Conservation (phyloP, 1,140 invertebrate species). For the Drosophila leontia region DNA sequence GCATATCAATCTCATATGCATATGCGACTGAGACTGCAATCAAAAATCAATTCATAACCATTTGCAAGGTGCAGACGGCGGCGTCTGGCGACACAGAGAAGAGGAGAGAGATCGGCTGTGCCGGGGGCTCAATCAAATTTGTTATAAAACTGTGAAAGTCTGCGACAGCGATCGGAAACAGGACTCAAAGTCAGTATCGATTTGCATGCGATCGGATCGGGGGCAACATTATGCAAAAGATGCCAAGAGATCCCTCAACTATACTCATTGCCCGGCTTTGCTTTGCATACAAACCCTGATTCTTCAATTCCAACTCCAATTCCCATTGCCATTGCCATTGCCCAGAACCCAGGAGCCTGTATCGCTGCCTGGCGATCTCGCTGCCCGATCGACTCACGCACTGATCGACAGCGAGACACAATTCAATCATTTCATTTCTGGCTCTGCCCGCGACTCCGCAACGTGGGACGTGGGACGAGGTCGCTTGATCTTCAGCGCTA, state of each 20-base stretch:
- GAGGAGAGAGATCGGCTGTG: slow-evolving; percentile 7
- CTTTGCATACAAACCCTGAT: slow-evolving; percentile 70
- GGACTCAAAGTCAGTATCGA: slow-evolving; percentile 73
- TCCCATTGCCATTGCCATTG: slow-evolving; percentile 26
- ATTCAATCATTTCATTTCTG: slow-evolving; percentile 78
- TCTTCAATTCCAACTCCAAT: neutral
- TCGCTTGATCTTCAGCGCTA: slow-evolving; percentile 81
- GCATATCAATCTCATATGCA: slow-evolving; percentile 53
- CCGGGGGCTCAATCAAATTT: slow-evolving; percentile 80
- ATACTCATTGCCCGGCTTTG: slow-evolving; percentile 30
- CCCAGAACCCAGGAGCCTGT: slow-evolving; percentile 13
- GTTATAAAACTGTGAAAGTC: slow-evolving; percentile 84
- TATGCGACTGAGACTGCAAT: slow-evolving; percentile 59
- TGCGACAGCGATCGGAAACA: slow-evolving; percentile 79
- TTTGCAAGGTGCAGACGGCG: slow-evolving; percentile 78
- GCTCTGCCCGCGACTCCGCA: slow-evolving; percentile 2
- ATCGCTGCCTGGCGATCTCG: slow-evolving; percentile 64
- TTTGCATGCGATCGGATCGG: slow-evolving; percentile 65
- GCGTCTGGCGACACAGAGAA: slow-evolving; percentile 44
- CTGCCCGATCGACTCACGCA: slow-evolving; percentile 58
- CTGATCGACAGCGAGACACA: slow-evolving; percentile 81
- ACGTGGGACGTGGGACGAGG: slow-evolving; percentile 51
- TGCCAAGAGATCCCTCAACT: slow-evolving; percentile 1
- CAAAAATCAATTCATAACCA: slow-evolving; percentile 84
- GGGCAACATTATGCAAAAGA: slow-evolving; percentile 67